These are phyloP conservation scores for Columba guinea DNA, from an alignment of 2,797 vertebrate species.

Conservation along the genomic window DNA sequence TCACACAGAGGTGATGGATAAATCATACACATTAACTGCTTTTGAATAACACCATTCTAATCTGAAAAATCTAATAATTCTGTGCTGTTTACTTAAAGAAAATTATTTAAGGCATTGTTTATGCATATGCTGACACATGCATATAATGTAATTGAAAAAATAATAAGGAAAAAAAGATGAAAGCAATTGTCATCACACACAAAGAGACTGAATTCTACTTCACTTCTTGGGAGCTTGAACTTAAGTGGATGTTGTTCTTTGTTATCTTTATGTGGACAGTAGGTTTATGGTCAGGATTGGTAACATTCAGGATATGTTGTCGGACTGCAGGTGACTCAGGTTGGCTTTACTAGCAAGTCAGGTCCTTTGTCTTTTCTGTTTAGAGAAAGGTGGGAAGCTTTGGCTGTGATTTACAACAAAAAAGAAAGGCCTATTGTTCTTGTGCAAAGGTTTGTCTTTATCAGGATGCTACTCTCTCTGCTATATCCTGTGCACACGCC, in stretches of 20 bases:
- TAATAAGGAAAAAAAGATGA: constrained; percentile 4
- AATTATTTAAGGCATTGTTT: constrained; percentile 60
- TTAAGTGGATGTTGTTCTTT: neutral
- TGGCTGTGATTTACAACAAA: neutral
- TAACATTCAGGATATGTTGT: neutral
- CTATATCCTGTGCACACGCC: neutral
- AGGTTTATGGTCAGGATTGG: neutral
- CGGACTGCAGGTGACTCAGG: neutral
- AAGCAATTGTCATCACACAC: constrained; percentile 28
- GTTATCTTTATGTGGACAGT: neutral
- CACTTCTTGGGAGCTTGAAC: neutral
- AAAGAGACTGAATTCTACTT: constrained; percentile 29
- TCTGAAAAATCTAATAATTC: constrained; percentile 42
- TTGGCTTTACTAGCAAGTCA: neutral
- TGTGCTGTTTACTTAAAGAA: constrained; percentile 55
- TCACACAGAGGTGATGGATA: constrained; percentile 67
- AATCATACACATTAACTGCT: constrained; percentile 69
- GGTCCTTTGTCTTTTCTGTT: neutral
- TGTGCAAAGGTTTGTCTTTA: neutral
- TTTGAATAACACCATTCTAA: constrained; percentile 64
- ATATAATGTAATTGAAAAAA: constrained; percentile 31
- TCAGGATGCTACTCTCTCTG: neutral
- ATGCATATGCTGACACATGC: constrained; percentile 28
- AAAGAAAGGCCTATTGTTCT: neutral
- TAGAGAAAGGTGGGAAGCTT: neutral